These are phyloP conservation scores for Pseudochromis fuscus DNA, from an alignment of 2,797 vertebrate genomes.

Conservation along the genomic window DNA sequence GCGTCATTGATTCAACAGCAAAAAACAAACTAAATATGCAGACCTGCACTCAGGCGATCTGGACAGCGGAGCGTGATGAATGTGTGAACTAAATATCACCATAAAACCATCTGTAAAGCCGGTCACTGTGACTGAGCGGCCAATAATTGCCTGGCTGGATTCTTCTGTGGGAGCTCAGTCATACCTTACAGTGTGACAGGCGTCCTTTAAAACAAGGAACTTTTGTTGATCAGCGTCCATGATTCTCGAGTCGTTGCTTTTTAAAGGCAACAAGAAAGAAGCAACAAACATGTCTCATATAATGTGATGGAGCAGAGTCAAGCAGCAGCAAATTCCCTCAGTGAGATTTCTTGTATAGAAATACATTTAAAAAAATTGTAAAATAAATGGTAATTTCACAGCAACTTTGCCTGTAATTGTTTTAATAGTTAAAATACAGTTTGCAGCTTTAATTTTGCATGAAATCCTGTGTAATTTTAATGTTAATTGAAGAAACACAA, in stretches of 20 bases:
- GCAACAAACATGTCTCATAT: no score
- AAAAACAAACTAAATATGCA: slow-evolving; percentile 59
- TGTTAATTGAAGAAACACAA: no score
- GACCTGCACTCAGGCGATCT: slow-evolving; percentile 40
- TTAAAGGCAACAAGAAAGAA: no score
- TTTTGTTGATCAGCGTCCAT: not conserved
- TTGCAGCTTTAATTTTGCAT: no score
- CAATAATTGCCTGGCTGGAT: slow-evolving; percentile 30
- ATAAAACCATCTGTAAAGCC: slow-evolving; percentile 50
- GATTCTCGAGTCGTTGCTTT: not conserved
- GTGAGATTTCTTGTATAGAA: not conserved
- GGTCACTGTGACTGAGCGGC: slow-evolving; percentile 36
- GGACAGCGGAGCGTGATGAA: slow-evolving; percentile 59
- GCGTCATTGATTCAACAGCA: slow-evolving; percentile 45
- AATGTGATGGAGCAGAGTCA: no score
- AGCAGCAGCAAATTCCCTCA: no score
- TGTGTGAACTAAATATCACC: slow-evolving; percentile 63
- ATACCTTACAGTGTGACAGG: not conserved
- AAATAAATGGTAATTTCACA: no score
- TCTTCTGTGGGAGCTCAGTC: slow-evolving; percentile 20
- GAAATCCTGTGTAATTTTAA: no score
- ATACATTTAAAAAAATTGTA: no score
- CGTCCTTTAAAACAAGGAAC: not conserved
- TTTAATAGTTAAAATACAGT: no score
- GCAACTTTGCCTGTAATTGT: no score